Evolutionary conservation across 2,888 invertebrate species (phyloP).

Genomic region (Microctonus brassicae): DNA sequence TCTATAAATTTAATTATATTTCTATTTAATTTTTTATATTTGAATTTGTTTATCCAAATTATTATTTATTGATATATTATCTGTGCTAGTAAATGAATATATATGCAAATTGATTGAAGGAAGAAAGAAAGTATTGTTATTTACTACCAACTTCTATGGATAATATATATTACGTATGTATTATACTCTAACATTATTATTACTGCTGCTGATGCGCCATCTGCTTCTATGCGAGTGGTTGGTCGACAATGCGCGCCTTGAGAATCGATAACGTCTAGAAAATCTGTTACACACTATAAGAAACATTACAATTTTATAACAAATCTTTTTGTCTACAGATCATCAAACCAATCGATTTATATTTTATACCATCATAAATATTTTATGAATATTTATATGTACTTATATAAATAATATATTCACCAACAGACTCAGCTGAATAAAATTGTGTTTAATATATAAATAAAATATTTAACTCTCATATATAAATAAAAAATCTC

Average conservation of each 20-base stretch:
- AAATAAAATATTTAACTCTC: background rate
- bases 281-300: background rate
- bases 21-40: no score
- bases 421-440: background rate
- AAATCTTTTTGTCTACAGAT: no score
- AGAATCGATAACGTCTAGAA: slow-evolving; percentile 1
- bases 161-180: no score
- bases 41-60: no score
- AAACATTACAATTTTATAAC: no score
- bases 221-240: background rate
- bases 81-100: no score
- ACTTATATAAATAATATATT: background rate
- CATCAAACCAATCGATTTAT: background rate
- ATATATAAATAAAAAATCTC: no score
- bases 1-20: no score
- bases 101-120: no score
- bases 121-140: no score
- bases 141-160: no score
- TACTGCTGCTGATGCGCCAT: background rate
- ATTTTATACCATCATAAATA: background rate
- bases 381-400: background rate
- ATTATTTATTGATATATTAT: no score
- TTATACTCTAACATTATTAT: background rate
- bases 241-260: background rate
- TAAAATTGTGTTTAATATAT: background rate